Percentiles rank a stretch among this genome's conserved stretches.
These are phyloP conservation scores for Tridacna gigas DNA, from an alignment of 2,888 invertebrate species.

Conservation along the genomic window DNA sequence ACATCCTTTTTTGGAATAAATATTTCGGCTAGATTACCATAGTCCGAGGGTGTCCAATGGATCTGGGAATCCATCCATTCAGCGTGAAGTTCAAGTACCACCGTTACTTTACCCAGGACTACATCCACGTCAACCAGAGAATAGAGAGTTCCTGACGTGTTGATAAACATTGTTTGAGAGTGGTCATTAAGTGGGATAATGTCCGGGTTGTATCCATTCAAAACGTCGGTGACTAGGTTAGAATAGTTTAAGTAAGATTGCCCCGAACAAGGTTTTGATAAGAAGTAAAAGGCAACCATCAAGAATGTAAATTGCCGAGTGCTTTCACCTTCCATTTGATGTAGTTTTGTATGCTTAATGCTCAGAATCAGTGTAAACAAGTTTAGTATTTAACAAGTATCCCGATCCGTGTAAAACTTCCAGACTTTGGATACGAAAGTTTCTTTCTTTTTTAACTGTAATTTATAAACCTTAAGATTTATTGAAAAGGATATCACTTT, in stretches of 20 bases:
- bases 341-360: too few relatives aligned
- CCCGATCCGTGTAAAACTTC: too few relatives aligned
- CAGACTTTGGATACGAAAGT: too few relatives aligned
- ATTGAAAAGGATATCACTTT: too few relatives aligned
- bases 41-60: constrained; percentile 26
- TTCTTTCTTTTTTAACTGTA: too few relatives aligned
- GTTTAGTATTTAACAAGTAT: too few relatives aligned
- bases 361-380: too few relatives aligned
- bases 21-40: constrained; percentile 28
- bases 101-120: constrained; percentile 27
- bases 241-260: constrained; percentile 10
- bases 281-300: too few relatives aligned
- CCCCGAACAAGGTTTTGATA: not conserved
- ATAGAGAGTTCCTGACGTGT: constrained; percentile 25
- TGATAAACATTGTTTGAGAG: constrained; percentile 26
- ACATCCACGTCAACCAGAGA: constrained; percentile 34
- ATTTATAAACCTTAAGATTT: too few relatives aligned
- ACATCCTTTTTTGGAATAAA: constrained; percentile 18
- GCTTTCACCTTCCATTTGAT: too few relatives aligned
- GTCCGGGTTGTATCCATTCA: constrained; percentile 32
- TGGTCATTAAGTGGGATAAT: constrained; percentile 34
- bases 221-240: constrained; percentile 1
- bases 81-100: not conserved
- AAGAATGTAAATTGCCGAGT: too few relatives aligned
- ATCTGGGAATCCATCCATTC: constrained; percentile 38